A percentile compares a stretch with the other conserved stretches of the same genome.
Conservation (phyloP, 1,140 invertebrate species). For the Pantala flavescens region DNA sequence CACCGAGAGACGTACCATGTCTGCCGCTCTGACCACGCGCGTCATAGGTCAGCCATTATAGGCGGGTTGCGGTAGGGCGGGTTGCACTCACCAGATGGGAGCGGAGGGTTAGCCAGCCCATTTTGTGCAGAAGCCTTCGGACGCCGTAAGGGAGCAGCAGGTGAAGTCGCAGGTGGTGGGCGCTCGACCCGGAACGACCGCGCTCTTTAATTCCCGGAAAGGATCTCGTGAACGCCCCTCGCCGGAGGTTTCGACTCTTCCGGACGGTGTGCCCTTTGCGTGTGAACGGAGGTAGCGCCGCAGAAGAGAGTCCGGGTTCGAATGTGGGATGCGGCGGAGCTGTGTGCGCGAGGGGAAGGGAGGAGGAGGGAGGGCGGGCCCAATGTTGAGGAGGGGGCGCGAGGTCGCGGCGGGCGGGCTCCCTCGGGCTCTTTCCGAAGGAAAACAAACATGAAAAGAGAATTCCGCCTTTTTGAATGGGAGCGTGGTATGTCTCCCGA, state of each 20-base stretch:
- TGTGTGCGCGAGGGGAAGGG: background rate
- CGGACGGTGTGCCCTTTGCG: background rate
- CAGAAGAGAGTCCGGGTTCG: background rate
- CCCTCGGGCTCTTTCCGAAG: background rate
- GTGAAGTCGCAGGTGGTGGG: too few species aligned
- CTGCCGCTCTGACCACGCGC: too few species aligned
- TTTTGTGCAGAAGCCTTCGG: constrained; percentile 21
- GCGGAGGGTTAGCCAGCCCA: constrained; percentile 39
- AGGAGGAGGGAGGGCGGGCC: background rate
- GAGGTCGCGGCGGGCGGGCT: background rate
- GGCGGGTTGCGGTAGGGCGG: too few species aligned
- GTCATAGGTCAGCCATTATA: too few species aligned
- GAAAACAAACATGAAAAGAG: background rate
- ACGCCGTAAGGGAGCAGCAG: background rate
- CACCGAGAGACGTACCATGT: too few species aligned
- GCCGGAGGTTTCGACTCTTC: background rate
- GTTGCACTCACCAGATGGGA: constrained; percentile 36
- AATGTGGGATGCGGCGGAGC: background rate
- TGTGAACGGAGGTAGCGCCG: background rate
- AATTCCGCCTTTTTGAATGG: too few species aligned
- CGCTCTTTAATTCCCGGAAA: background rate
- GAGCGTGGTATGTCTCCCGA: too few species aligned
- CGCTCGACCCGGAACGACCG: too few species aligned
- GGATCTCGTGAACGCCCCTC: background rate
- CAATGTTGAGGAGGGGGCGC: background rate